Percentiles rank a stretch among this genome's conserved stretches.
Conservation (phyloP, 2,797 vertebrate genomes). For the Rhinoraja longicauda region DNA sequence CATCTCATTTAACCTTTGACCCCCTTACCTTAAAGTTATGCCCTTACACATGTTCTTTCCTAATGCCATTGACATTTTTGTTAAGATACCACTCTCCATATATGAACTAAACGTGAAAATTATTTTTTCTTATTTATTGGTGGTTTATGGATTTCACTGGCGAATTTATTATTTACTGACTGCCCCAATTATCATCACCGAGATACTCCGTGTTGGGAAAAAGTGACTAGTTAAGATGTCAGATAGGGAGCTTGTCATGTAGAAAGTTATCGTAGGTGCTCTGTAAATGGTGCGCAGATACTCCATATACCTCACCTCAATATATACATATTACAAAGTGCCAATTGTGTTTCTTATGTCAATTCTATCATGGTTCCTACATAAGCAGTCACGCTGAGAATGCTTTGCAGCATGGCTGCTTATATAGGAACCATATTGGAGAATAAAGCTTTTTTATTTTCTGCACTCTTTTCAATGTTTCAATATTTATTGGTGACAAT, state of each 20-base stretch:
- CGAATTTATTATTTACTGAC: too few relatives aligned
- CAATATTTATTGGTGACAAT: neutral
- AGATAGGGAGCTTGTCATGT: too few relatives aligned
- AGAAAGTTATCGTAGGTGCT: too few relatives aligned
- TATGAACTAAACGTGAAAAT: neutral
- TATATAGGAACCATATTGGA: too few relatives aligned
- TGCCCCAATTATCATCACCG: too few relatives aligned
- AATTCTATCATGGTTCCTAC: neutral
- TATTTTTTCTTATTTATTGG: too few relatives aligned
- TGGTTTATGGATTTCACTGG: too few relatives aligned
- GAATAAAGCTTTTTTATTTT: neutral
- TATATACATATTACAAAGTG: neutral
- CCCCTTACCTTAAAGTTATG: too few relatives aligned
- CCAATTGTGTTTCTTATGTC: neutral
- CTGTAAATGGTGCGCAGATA: neutral
- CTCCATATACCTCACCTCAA: neutral
- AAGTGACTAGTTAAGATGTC: too few relatives aligned
- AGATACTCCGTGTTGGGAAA: too few relatives aligned
- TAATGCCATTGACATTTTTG: neutral
- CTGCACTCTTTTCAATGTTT: neutral
- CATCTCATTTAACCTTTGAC: too few relatives aligned
- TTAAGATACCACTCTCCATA: neutral
- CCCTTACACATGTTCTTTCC: neutral
- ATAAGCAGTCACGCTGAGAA: neutral
- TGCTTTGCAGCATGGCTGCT: too few relatives aligned